phyloP scores from a whole-genome alignment of 2,888 invertebrate species.

The Eupithecia pulchellata region DNA sequence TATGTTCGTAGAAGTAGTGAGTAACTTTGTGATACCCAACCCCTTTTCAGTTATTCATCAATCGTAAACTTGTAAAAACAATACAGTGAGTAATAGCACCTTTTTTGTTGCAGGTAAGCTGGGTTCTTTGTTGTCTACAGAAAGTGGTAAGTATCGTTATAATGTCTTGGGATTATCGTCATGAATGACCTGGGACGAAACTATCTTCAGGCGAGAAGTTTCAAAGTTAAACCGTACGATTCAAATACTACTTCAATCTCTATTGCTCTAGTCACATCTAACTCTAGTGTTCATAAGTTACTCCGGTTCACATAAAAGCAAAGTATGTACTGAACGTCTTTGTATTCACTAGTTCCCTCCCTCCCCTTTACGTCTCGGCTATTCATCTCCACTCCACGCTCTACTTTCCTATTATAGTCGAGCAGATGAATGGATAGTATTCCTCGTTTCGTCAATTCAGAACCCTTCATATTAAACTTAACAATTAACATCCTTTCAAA shows the following conservation, averaged over 20 bases:
- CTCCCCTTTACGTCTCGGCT: background rate
- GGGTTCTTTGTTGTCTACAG: slow-evolving; percentile 45
- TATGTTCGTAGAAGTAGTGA: background rate
- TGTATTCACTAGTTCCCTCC: background rate
- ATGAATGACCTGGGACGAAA: background rate
- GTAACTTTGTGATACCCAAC: background rate
- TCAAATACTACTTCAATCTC: background rate
- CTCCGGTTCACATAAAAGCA: background rate
- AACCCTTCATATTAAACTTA: background rate
- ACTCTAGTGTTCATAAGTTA: background rate
- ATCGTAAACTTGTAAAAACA: slow-evolving; percentile 46
- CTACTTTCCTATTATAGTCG: slow-evolving; percentile 2
- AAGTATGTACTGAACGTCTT: slow-evolving; percentile 2
- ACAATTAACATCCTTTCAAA: background rate
- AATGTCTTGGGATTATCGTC: background rate
- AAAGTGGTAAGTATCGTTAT: too few species aligned
- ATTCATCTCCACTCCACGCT: background rate
- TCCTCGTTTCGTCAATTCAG: slow-evolving; percentile 1
- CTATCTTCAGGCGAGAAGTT: background rate
- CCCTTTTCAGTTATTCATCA: slow-evolving; percentile 44
- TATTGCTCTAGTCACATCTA: background rate
- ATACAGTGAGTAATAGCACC: slow-evolving; percentile 57
- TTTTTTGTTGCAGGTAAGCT: slow-evolving; percentile 76
- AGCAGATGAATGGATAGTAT: slow-evolving; percentile 7
- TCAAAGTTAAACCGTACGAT: background rate